These are phyloP conservation scores for Ephestia elutella DNA, from an alignment of 1,140 invertebrate genomes.

Conservation along the genomic window DNA sequence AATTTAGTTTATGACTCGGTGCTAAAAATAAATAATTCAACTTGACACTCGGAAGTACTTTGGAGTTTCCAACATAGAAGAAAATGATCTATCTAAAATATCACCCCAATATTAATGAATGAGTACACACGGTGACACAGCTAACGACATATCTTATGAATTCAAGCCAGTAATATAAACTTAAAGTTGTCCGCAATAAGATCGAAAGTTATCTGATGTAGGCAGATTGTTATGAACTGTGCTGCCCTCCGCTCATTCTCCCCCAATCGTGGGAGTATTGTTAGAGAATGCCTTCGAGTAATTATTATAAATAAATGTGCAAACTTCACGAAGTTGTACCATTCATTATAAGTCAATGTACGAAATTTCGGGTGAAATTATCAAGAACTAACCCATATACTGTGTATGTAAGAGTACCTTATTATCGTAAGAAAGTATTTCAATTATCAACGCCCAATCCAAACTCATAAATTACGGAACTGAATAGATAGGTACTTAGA, in stretches of 20 bases:
- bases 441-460: too few species aligned
- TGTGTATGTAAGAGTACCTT: too few species aligned
- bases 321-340: conserved; percentile 32
- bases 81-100: conserved; percentile 31
- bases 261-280: conserved; percentile 32
- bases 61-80: conserved; percentile 31
- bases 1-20: too few species aligned
- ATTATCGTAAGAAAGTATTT: too few species aligned
- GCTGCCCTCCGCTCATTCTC: conserved; percentile 7
- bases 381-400: too few species aligned
- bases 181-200: background rate
- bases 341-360: conserved; percentile 37
- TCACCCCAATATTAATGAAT: conserved; percentile 48
- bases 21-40: too few species aligned
- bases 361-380: background rate
- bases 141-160: conserved; percentile 12
- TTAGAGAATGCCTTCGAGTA: conserved; percentile 40
- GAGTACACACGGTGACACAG: conserved; percentile 21
- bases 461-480: too few species aligned
- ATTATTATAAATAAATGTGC: conserved; percentile 54
- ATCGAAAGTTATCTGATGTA: background rate
- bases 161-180: background rate
- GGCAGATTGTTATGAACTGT: background rate
- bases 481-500: too few species aligned
- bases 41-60: conserved; percentile 35